These are phyloP conservation scores for Sarcophilus harrisii DNA, from an alignment of 2,797 vertebrate genomes.

Conservation along the genomic window DNA sequence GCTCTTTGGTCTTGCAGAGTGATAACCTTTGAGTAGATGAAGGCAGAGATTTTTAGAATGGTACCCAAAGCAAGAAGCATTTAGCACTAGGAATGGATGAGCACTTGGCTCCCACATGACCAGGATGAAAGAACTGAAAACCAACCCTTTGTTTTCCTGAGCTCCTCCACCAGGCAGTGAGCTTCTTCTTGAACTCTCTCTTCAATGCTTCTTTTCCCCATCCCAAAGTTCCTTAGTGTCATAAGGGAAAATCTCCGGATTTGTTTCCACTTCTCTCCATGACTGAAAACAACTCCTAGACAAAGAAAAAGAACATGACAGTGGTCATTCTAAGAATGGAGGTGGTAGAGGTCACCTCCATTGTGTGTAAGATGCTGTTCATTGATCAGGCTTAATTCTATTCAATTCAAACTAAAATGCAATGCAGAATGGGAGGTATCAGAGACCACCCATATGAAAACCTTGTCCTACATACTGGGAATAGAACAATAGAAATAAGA, in stretches of 20 bases:
- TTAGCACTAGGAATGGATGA: background rate
- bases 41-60: background rate
- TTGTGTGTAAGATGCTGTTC: background rate
- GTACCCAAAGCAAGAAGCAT: background rate
- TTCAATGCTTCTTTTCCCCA: constrained; percentile 52
- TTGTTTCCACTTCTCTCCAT: constrained; percentile 32
- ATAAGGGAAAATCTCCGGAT: constrained; percentile 38
- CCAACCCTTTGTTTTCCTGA: background rate
- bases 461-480: no score
- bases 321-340: background rate
- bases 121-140: background rate
- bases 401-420: no score
- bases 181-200: constrained; percentile 54
- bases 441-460: no score
- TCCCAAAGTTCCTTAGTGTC: constrained; percentile 42
- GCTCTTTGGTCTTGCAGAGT: background rate
- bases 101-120: background rate
- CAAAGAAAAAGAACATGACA: background rate
- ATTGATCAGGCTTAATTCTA: no score
- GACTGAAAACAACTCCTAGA: constrained; percentile 40
- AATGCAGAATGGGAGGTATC: no score
- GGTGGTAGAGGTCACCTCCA: fast-evolving
- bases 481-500: no score
- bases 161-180: constrained; percentile 37
- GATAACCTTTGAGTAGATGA: background rate